These are phyloP conservation scores for Pygoscelis antarcticus DNA, from an alignment of 2,113 vertebrate genomes.

Conservation along the genomic window DNA sequence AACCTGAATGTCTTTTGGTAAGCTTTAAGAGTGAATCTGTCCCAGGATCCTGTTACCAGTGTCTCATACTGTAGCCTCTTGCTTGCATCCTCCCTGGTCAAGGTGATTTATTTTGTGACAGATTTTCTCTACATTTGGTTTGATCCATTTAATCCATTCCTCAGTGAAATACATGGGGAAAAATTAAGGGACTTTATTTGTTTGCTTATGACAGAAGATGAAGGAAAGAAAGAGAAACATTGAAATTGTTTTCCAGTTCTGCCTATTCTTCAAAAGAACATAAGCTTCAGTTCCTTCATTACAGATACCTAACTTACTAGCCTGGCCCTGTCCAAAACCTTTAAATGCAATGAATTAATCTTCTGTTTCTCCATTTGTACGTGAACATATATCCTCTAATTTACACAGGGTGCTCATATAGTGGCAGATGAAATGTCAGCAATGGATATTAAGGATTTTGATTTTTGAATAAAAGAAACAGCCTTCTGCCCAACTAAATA, in stretches of 20 bases:
- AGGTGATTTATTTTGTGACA: background rate
- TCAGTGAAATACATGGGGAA: background rate
- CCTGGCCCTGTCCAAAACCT: background rate
- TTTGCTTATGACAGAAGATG: background rate
- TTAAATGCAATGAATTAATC: background rate
- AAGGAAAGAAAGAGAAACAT: background rate
- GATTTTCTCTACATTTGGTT: background rate
- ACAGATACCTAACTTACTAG: background rate
- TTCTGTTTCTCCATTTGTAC: background rate
- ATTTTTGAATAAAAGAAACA: background rate
- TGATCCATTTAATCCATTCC: background rate
- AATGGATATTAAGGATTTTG: background rate
- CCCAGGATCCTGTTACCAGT: background rate
- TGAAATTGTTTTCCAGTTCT: background rate
- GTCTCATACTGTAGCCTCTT: background rate
- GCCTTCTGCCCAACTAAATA: background rate
- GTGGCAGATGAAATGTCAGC: background rate
- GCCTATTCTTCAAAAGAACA: fast-evolving
- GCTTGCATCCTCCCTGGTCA: background rate
- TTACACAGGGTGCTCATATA: background rate
- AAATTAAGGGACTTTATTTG: background rate
- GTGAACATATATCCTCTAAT: background rate
- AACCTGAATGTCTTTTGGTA: background rate
- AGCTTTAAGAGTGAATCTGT: background rate
- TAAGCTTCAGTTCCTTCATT: background rate